Evolutionary conservation across 2,888 invertebrate genomes (phyloP), one percentile per base, ranked within the genome.

Genomic region (Drosophila meridiana): DNA sequence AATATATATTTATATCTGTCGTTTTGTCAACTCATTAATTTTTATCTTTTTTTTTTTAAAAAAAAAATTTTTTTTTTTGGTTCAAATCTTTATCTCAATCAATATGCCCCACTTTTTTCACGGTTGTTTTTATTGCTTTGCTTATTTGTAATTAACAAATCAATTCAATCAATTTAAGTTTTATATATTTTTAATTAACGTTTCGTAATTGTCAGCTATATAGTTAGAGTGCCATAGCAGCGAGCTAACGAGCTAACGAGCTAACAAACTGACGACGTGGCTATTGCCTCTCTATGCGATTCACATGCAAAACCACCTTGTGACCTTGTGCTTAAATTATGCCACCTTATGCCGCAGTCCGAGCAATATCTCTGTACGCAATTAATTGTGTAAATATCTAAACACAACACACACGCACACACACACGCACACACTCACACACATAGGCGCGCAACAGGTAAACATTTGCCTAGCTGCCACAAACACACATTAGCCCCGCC

Each of bases 321-420:
- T 78, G 79, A 78, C 78, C 78, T 78, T 82, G 78, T 58, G 79
- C 82, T 61, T 43, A 82, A 78, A 82, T 66, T 69, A 56, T 60
- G 82, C 26, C 73, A 59, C 48, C 62, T 62, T 43, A 43, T 73
- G 62, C 60, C 73, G 34, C 55, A 58, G 38, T 14, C 32, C 9
- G 9, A 68, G 50, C 38, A 45, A 55, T 40, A 56, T 40, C 52
- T 20, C 34, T 42, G 48, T 63, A 61, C 79, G 76, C 80, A 80
- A 82, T 83, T 87, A 89, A 81, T 73, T 80, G 89, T 89, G 89
- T 83, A 83, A 83, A 83, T 87, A 89, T 73, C 70, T 69, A 70
- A 80, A 62, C 76, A 72, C 68, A 85, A 68, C 78, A 67, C 66
- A 66, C 45, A 50, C 45, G 42, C 70, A 61, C 71, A 69, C 69